These are phyloP conservation scores for Nesogale talazaci DNA, from an alignment of 2,113 vertebrate genomes.

Conservation along the genomic window DNA sequence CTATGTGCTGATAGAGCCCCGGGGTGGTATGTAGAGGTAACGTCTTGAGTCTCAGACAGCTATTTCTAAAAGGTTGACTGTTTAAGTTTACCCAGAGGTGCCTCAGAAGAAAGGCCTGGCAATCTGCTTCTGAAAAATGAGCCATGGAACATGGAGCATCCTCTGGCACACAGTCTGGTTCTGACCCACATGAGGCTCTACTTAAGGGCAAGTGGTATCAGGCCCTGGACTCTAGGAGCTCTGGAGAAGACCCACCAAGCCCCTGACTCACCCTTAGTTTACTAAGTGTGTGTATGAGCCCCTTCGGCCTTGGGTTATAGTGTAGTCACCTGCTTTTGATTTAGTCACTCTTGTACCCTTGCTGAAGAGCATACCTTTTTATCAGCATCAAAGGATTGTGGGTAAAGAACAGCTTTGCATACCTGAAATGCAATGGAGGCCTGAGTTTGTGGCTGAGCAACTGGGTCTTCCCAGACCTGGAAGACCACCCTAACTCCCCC, in stretches of 20 bases:
- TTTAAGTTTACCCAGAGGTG: neutral
- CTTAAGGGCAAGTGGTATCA: neutral
- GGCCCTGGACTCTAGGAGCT: neutral
- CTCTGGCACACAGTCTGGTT: neutral
- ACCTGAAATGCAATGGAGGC: neutral
- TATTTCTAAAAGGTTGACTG: neutral
- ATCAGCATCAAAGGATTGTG: neutral
- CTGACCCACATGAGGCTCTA: neutral
- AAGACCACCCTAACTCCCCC: neutral
- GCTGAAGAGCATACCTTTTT: neutral
- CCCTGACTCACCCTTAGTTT: too few relatives aligned
- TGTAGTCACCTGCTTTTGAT: slow-evolving; percentile 9
- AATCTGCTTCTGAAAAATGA: neutral
- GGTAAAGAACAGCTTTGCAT: neutral
- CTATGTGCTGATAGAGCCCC: neutral
- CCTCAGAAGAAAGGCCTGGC: neutral
- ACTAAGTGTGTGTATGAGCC: neutral
- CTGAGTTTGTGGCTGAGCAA: neutral
- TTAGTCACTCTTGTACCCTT: neutral
- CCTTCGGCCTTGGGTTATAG: neutral
- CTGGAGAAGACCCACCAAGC: neutral
- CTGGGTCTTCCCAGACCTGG: neutral
- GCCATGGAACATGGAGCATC: neutral
- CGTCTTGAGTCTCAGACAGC: too few relatives aligned
- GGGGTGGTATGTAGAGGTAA: neutral